Conservation (phyloP, 2,113 vertebrate genomes). For the Uria lomvia region DNA sequence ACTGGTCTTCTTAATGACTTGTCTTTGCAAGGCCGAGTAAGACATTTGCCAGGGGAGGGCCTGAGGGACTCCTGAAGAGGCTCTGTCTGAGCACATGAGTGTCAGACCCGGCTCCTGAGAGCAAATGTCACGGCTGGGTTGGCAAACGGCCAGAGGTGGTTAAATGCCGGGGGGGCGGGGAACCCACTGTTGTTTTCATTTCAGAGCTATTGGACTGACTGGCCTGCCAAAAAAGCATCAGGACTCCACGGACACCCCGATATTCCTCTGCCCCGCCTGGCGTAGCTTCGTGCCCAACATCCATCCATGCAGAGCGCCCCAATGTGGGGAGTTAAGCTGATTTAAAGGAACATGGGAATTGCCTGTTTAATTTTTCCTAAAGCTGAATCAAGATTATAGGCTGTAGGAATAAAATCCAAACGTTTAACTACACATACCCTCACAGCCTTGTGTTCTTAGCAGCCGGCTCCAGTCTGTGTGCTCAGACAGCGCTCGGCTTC, state of each 20-base stretch:
- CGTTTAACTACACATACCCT: neutral
- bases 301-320: neutral
- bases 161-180: neutral
- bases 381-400: neutral
- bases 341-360: neutral
- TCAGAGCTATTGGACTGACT: neutral
- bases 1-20: neutral
- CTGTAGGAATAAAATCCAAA: neutral
- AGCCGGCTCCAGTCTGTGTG: fast-evolving
- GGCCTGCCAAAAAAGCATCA: neutral
- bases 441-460: neutral
- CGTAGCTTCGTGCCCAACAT: neutral
- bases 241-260: neutral
- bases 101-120: neutral
- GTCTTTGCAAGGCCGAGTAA: neutral
- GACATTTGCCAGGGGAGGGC: neutral
- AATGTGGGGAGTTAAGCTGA: neutral
- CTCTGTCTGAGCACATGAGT: fast-evolving
- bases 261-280: neutral
- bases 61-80: neutral
- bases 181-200: neutral
- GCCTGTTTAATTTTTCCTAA: neutral
- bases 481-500: neutral
- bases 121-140: neutral
- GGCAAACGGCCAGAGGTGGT: neutral